Conservation (phyloP, 2,888 invertebrate genomes). For the Hetaerina titia region DNA sequence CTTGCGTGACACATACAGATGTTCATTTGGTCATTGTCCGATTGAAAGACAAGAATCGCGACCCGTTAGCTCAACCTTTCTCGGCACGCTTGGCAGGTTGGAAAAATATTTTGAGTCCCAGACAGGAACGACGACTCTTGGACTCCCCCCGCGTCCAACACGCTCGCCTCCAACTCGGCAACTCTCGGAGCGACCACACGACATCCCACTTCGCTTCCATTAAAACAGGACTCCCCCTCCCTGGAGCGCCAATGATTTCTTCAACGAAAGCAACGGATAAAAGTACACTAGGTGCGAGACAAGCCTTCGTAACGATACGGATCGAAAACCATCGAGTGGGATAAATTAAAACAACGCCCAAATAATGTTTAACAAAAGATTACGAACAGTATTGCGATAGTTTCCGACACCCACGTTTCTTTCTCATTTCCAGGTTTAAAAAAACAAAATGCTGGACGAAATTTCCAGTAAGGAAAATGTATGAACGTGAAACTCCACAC, state of each 20-base stretch:
- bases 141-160: neutral
- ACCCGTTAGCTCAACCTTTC: neutral
- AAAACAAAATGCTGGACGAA: too few relatives aligned
- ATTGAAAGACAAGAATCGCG: neutral
- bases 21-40: constrained; percentile 6
- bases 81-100: neutral
- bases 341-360: too few relatives aligned
- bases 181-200: neutral
- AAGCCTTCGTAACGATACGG: neutral
- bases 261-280: neutral
- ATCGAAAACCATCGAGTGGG: too few relatives aligned
- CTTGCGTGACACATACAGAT: neutral
- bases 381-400: too few relatives aligned
- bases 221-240: neutral
- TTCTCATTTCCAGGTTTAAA: too few relatives aligned
- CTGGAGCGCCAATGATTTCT: neutral
- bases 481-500: too few relatives aligned
- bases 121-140: neutral
- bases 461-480: too few relatives aligned
- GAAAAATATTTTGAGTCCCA: neutral
- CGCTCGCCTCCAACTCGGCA: neutral
- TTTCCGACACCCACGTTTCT: too few relatives aligned
- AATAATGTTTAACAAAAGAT: too few relatives aligned
- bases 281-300: neutral
- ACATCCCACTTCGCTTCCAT: neutral